Conservation (phyloP, 2,797 vertebrate genomes). For the Neoniphon sammara region DNA sequence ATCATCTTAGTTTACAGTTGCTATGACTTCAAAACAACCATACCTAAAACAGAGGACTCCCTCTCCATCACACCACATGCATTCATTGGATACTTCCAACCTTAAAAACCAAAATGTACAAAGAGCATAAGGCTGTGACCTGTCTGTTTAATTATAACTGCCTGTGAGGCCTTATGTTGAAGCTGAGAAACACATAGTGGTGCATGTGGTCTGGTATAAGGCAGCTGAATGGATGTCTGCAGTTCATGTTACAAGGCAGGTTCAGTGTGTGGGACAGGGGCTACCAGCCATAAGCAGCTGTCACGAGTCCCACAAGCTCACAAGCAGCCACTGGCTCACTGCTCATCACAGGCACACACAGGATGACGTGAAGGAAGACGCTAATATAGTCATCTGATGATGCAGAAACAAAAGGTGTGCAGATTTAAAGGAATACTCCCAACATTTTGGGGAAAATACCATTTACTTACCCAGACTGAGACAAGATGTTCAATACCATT, state of each 20-base stretch:
- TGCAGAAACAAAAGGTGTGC: no score
- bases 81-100: conserved; percentile 3
- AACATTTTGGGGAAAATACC: no score
- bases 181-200: conserved; percentile 14
- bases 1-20: conserved; percentile 21
- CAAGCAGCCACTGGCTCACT: not conserved
- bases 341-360: not conserved
- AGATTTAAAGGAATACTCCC: no score
- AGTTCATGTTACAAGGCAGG: conserved; percentile 61
- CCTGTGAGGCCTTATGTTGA: conserved; percentile 2
- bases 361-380: not conserved
- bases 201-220: conserved; percentile 39
- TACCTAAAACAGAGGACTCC: conserved; percentile 32
- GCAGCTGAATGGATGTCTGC: conserved; percentile 40
- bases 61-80: conserved; percentile 9
- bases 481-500: no score
- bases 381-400: not conserved
- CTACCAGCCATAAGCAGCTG: conserved; percentile 45
- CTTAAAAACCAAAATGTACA: conserved; percentile 9
- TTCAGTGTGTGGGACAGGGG: conserved; percentile 37
- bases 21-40: conserved; percentile 33
- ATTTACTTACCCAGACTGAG: no score
- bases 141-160: conserved; percentile 57
- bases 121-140: conserved; percentile 49
- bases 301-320: conserved; percentile 25